phyloP scores from a whole-genome alignment of 1,140 invertebrate genomes.

The Magallana gigas region DNA sequence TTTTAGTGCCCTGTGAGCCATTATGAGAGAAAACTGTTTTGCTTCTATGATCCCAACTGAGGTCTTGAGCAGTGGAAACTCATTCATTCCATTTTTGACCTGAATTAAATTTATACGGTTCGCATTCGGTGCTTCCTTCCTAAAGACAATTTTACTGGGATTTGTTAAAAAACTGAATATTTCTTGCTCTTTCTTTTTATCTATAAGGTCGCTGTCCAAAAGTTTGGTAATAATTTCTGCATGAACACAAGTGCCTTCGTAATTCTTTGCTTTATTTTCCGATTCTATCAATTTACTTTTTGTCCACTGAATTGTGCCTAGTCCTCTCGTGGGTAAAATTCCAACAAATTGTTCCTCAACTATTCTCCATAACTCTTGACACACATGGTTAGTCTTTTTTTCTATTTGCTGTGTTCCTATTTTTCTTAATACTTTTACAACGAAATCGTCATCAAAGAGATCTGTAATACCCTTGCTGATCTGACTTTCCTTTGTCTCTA shows the following conservation, averaged over 20 bases:
- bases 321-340: background rate
- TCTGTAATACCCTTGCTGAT: too few species aligned
- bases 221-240: background rate
- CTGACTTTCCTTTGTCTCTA: background rate
- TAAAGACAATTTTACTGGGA: background rate
- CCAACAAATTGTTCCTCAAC: background rate
- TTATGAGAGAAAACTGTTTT: conserved; percentile 33
- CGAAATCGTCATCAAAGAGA: background rate
- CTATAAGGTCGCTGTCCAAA: background rate
- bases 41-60: conserved; percentile 47
- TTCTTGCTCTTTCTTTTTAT: background rate
- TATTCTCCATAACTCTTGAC: background rate
- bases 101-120: background rate
- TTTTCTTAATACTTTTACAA: background rate
- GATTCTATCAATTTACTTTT: background rate
- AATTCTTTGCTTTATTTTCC: background rate
- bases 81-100: background rate
- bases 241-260: background rate
- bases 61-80: conserved; percentile 29
- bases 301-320: conserved; percentile 13
- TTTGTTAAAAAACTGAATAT: background rate
- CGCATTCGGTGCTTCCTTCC: background rate
- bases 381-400: background rate
- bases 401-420: background rate
- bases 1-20: background rate